Evolutionary conservation across 1,140 invertebrate species (phyloP), one percentile per base, ranked within the genome.

Genomic region (Chymomyza costata): DNA sequence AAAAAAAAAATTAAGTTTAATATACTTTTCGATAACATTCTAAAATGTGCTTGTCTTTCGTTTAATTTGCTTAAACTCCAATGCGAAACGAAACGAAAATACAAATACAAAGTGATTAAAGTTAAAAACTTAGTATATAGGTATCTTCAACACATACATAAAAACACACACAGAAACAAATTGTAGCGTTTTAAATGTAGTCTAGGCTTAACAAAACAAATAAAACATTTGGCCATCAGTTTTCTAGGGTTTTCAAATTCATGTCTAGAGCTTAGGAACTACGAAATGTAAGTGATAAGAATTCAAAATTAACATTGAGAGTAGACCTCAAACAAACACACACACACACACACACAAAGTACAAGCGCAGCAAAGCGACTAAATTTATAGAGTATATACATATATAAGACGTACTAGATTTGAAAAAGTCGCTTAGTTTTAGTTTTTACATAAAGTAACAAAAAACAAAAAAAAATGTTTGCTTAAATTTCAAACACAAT

Each of bases 41-140:
- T 38, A 32, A 21, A 41, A 18, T 10, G 16, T 45, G 35, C 1
- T n/a, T 46, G 31, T 49, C 34, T 34, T 40, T 35, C 8, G 21
- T 58, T 47, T 57, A 31, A 60, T 49, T 58, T 47, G 44, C 31
- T 45, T 10, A 30, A 44, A 54, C 45, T 40, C 8, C 19, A 49
- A 57, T 47, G 44, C 48, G 54, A 53, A 61, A 43, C 35, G 45
- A 44, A 76, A 76, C 46, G 54, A 73, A 78, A 71, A 71, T 78
- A 78, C 62, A 78, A 66, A 70, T 55, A 60, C 48, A 71, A 74
- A 80, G 73, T 80, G 73, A 80, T 80, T 80, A 60, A 80, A 80
- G 73, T 80, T 80, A 59, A 81, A 80, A 80, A 80, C 73, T 78
- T 78, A 80, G 63, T 67, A 73, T 52, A 44, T 73, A 78, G 64